Conservation (phyloP, 2,113 vertebrate species). For the Eclectus roratus region DNA sequence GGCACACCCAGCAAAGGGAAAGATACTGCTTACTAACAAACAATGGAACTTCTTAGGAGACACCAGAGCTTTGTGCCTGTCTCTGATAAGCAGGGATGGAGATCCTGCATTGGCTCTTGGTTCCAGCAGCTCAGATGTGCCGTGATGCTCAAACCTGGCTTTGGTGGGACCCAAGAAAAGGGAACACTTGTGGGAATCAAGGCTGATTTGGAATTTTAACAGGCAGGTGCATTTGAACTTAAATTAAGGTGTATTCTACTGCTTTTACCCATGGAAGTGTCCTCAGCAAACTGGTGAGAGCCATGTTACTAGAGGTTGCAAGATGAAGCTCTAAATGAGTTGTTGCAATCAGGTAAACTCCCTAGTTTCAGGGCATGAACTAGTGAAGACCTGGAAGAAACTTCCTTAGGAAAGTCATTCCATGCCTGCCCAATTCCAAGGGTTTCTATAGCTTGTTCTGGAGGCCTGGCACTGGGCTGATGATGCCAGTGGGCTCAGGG, state of each 20-base stretch:
- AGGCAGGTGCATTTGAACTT: not conserved
- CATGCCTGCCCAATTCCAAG: not conserved
- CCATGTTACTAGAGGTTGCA: not conserved
- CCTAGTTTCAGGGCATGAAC: not conserved
- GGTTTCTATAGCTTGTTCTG: not conserved
- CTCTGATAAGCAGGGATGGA: not conserved
- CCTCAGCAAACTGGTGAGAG: not conserved
- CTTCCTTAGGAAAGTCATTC: not conserved
- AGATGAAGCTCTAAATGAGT: not conserved
- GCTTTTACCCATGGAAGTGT: not conserved
- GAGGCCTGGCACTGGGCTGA: not conserved
- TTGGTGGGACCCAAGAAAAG: not conserved
- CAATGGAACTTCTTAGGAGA: not conserved
- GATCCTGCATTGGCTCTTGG: not conserved
- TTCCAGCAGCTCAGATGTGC: not conserved
- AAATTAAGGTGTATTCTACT: not conserved
- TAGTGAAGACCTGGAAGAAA: not conserved
- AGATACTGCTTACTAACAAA: not conserved
- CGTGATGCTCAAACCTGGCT: not conserved
- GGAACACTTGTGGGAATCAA: not conserved
- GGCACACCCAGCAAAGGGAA: not conserved
- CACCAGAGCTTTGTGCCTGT: not conserved
- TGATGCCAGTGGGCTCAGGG: not conserved
- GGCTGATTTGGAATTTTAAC: not conserved
- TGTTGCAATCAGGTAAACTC: not conserved